Evolutionary conservation across 2,797 vertebrate genomes (phyloP).

Genomic region (Sandelia bainsii): DNA sequence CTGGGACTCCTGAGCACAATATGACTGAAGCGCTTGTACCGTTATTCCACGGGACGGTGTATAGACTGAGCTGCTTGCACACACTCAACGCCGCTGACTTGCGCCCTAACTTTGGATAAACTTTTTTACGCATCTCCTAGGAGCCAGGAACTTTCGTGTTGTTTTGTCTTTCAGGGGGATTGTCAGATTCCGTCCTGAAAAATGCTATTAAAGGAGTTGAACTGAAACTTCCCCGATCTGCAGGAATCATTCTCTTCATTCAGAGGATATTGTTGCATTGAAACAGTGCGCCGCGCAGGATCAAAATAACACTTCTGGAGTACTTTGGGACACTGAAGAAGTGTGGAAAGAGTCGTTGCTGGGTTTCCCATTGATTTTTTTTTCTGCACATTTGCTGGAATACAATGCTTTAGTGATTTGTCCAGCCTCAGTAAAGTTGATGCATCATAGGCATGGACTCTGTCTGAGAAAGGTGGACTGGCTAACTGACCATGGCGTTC

Average conservation of each 20-base stretch:
- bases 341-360: slow-evolving; percentile 25
- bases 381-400: slow-evolving; percentile 52
- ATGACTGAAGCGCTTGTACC: slow-evolving; percentile 81
- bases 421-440: slow-evolving; percentile 72
- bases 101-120: slow-evolving; percentile 65
- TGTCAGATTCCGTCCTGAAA: slow-evolving; percentile 13
- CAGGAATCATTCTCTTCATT: slow-evolving; percentile 50
- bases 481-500: slow-evolving; percentile 81
- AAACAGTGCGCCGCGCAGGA: slow-evolving; percentile 35
- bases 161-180: slow-evolving; percentile 11
- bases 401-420: slow-evolving; percentile 72
- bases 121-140: slow-evolving; percentile 44
- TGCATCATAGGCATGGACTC: slow-evolving; percentile 80
- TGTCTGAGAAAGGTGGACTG: slow-evolving; percentile 81
- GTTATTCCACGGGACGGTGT: slow-evolving; percentile 80
- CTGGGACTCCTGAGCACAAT: slow-evolving; percentile 72
- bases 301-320: slow-evolving; percentile 48
- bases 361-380: slow-evolving; percentile 41
- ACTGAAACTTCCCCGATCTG: slow-evolving; percentile 59
- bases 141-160: slow-evolving; percentile 46
- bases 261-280: slow-evolving; percentile 52
- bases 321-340: slow-evolving; percentile 32
- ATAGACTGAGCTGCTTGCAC: slow-evolving; percentile 55
- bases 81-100: slow-evolving; percentile 31
- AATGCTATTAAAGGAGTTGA: slow-evolving; percentile 54